These are phyloP conservation scores for Morinoia aosen DNA, from an alignment of 2,888 invertebrate species.

Conservation along the genomic window DNA sequence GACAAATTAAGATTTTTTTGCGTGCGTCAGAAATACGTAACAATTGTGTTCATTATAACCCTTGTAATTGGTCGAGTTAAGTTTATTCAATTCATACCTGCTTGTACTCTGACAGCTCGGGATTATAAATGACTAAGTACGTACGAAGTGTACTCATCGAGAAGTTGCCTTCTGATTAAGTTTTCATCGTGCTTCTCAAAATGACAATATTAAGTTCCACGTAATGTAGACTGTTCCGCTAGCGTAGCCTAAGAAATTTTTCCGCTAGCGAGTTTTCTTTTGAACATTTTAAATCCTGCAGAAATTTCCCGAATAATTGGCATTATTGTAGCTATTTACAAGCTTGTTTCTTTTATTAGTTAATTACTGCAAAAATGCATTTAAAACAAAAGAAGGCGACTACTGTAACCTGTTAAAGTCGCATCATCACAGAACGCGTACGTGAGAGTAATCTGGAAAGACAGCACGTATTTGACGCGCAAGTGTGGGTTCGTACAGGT, in stretches of 20 bases:
- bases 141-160: too few relatives aligned
- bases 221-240: not conserved
- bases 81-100: not conserved
- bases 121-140: not conserved
- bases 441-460: not conserved
- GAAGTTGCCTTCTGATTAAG: not conserved
- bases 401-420: not conserved
- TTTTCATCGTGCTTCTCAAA: not conserved
- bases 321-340: too few relatives aligned
- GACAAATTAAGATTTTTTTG: not conserved
- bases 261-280: not conserved
- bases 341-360: too few relatives aligned
- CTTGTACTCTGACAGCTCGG: not conserved
- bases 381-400: not conserved
- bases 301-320: too few relatives aligned
- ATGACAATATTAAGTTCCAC: not conserved
- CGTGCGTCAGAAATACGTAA: not conserved
- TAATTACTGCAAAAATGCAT: too few relatives aligned
- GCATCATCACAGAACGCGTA: not conserved
- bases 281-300: too few relatives aligned
- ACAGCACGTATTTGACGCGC: not conserved
- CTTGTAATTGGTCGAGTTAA: not conserved
- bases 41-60: not conserved
- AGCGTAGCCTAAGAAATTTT: not conserved
- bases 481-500: not conserved